These are phyloP conservation scores for Ctenopoma kingsleyae DNA, from an alignment of 2,797 vertebrate species.

Conservation along the genomic window DNA sequence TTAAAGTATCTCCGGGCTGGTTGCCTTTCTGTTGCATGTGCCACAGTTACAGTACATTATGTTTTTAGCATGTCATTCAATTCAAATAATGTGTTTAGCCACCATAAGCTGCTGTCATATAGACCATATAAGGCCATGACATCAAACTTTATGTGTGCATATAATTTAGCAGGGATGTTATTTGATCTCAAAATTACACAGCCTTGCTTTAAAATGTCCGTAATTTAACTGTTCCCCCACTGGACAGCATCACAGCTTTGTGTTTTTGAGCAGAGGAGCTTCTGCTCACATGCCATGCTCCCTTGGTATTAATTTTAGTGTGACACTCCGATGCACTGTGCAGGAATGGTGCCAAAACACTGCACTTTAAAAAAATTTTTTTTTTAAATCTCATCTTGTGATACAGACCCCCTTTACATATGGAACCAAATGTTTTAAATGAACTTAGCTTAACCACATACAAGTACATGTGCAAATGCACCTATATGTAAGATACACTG, in stretches of 20 bases:
- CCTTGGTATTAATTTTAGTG: constrained; percentile 57
- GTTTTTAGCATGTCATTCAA: not conserved
- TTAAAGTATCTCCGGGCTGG: constrained; percentile 62
- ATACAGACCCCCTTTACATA: constrained; percentile 54
- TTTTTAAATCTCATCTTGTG: constrained; percentile 55
- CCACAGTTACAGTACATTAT: not conserved
- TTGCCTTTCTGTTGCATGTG: too few species aligned
- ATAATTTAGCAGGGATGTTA: not conserved
- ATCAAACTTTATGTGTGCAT: not conserved
- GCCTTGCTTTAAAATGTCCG: constrained; percentile 13
- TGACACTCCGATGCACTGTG: constrained; percentile 61
- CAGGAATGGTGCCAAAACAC: constrained; percentile 57
- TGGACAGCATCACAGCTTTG: constrained; percentile 19
- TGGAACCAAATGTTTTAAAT: constrained; percentile 58
- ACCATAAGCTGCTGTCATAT: not conserved
- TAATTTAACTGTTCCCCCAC: constrained; percentile 23
- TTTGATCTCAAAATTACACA: constrained; percentile 15
- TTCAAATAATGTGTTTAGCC: not conserved
- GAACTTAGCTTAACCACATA: constrained; percentile 48
- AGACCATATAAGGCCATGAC: not conserved
- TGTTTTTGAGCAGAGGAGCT: constrained; percentile 41
- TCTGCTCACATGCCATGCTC: constrained; percentile 45
- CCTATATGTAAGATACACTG: constrained; percentile 13
- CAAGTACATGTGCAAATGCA: constrained; percentile 36
- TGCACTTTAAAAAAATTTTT: constrained; percentile 15